These are phyloP conservation scores for Melanostoma mellinum DNA, from an alignment of 2,888 invertebrate species.

Conservation along the genomic window DNA sequence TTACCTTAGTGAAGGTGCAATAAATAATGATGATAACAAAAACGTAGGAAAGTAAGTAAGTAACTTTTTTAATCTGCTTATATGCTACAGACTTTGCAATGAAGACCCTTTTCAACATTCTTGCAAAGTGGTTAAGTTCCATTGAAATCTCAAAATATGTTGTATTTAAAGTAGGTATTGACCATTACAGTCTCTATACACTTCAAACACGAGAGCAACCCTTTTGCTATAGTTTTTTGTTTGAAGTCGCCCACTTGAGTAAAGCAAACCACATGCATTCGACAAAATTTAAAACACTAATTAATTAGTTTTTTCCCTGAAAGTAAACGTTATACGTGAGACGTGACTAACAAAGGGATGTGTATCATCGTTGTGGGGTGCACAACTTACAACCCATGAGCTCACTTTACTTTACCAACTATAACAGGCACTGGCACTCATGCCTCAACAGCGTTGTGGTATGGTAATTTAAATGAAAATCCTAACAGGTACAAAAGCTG, in stretches of 20 bases:
- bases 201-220: too few species aligned
- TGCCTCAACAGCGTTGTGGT: background rate
- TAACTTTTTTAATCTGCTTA: too few species aligned
- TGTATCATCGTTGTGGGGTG: slow-evolving; percentile 39
- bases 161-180: too few species aligned
- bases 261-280: slow-evolving; percentile 54
- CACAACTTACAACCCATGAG: slow-evolving; percentile 16
- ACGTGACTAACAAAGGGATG: slow-evolving; percentile 62
- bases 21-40: too few species aligned
- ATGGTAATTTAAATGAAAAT: slow-evolving; percentile 67
- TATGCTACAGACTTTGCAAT: too few species aligned
- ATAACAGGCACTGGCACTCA: slow-evolving; percentile 30
- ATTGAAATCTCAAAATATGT: too few species aligned
- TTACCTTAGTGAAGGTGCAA: too few species aligned
- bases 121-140: too few species aligned
- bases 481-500: slow-evolving; percentile 69
- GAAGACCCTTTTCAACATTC: too few species aligned
- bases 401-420: slow-evolving; percentile 12
- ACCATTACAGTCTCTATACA: too few species aligned
- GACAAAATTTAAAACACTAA: slow-evolving; percentile 67
- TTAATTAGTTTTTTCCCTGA: slow-evolving; percentile 68
- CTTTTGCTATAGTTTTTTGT: slow-evolving; percentile 23
- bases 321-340: slow-evolving; percentile 14
- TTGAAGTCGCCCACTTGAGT: slow-evolving; percentile 63
- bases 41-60: too few species aligned